Conservation (phyloP, 2,888 invertebrate species). For the Ditula angustiorana region DNA sequence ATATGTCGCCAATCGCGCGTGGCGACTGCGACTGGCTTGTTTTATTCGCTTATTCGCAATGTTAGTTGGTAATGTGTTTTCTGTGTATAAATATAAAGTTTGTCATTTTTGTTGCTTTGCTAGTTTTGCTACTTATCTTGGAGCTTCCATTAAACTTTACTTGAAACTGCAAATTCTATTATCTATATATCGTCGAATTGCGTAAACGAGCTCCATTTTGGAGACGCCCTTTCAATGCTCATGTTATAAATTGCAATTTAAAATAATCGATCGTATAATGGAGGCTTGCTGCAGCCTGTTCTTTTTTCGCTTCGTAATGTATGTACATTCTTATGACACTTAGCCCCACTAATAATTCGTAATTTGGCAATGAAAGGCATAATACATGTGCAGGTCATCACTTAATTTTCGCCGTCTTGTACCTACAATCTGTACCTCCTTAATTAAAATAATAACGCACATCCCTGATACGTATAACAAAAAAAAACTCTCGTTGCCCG, state of each 20-base stretch:
- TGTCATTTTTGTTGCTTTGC: slow-evolving; percentile 30
- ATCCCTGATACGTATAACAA: neutral
- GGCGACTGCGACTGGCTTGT: slow-evolving; percentile 58
- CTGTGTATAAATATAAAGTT: slow-evolving; percentile 36
- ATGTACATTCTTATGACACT: too few species aligned
- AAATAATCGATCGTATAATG: neutral
- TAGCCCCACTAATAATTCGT: too few species aligned
- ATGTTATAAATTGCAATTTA: neutral
- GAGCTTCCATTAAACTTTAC: slow-evolving; percentile 7
- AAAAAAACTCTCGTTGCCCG: neutral
- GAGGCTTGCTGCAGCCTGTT: too few species aligned
- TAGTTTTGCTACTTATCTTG: slow-evolving; percentile 12
- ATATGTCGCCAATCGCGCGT: slow-evolving; percentile 78
- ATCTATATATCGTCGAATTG: neutral
- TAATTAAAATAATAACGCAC: neutral
- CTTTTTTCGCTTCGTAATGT: too few species aligned
- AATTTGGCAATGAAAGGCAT: too few species aligned
- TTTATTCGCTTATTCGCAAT: slow-evolving; percentile 39
- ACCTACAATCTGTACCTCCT: too few species aligned
- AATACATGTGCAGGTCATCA: too few species aligned
- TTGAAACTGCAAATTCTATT: neutral
- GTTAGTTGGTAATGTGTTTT: slow-evolving; percentile 38
- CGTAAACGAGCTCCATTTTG: neutral
- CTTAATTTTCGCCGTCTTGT: too few species aligned
- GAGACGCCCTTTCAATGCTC: neutral